phyloP scores from a whole-genome alignment of 2,113 vertebrate species.

The Pelvicachromis taeniatus region DNA sequence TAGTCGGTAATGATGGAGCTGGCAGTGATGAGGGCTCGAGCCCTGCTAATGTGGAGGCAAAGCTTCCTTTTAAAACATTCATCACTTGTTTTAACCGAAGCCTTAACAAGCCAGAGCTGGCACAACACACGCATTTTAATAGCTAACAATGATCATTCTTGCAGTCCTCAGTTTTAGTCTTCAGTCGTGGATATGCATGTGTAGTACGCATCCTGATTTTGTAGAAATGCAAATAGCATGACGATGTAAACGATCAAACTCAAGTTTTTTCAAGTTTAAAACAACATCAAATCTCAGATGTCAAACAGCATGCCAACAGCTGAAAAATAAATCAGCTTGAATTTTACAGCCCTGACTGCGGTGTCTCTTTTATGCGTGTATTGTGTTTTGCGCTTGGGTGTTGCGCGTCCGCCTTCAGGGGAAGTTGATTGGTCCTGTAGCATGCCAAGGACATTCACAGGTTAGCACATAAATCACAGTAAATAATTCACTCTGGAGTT shows the following conservation, averaged over 20 bases:
- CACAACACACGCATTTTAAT: not conserved
- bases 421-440: slow-evolving; percentile 10
- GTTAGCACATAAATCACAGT: slow-evolving; percentile 1
- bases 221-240: not conserved
- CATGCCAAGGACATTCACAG: slow-evolving; percentile 16
- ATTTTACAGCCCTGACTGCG: not conserved
- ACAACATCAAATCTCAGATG: not conserved
- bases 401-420: not conserved
- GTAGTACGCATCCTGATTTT: not conserved
- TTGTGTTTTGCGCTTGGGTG: not conserved
- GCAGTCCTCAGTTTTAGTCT: not conserved
- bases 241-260: not conserved
- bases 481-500: not conserved
- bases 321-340: not conserved
- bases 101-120: not conserved
- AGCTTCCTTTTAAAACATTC: not conserved
- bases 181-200: not conserved
- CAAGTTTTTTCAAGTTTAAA: not conserved
- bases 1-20: not conserved
- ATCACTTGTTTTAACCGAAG: not conserved
- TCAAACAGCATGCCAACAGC: not conserved
- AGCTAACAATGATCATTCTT: not conserved
- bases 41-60: not conserved
- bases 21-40: not conserved
- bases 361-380: not conserved